Percentiles rank a stretch among this genome's conserved stretches.
These are phyloP conservation scores for Saturnia japonica DNA, from an alignment of 2,888 invertebrate species.

Conservation along the genomic window DNA sequence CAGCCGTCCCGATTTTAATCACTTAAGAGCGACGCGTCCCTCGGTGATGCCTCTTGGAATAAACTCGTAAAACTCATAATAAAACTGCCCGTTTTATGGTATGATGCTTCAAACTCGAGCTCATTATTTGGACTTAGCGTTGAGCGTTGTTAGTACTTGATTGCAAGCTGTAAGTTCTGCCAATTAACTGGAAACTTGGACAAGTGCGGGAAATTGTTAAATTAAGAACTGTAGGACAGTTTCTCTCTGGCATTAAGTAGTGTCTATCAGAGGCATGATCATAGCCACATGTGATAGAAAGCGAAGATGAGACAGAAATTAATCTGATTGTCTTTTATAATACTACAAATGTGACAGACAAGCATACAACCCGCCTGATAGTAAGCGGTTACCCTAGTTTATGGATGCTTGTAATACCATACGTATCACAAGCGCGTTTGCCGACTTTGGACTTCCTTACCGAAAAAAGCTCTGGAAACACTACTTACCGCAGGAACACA, in stretches of 20 bases:
- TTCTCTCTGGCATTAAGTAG: background rate
- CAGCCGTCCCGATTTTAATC: slow-evolving; percentile 72
- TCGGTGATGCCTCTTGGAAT: slow-evolving; percentile 47
- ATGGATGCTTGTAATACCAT: no score
- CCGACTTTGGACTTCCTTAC: no score
- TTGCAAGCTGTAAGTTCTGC: slow-evolving; percentile 42
- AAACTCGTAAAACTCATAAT: slow-evolving; percentile 56
- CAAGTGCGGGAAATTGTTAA: background rate
- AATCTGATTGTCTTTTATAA: background rate
- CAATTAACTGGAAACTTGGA: slow-evolving; percentile 47
- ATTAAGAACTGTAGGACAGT: background rate
- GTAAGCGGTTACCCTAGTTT: no score
- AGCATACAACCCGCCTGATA: no score
- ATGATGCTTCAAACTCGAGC: slow-evolving; percentile 42
- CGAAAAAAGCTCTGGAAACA: no score
- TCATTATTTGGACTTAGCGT: slow-evolving; percentile 52
- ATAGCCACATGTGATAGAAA: slow-evolving; percentile 1
- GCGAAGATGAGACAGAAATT: background rate
- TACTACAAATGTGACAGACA: no score
- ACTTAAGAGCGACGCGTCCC: slow-evolving; percentile 64
- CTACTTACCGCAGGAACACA: no score
- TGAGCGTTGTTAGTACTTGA: slow-evolving; percentile 37
- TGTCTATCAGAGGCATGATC: background rate
- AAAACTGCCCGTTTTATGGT: slow-evolving; percentile 48
- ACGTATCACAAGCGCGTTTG: no score